Base-by-base conservation (phyloP, 2,113 vertebrate genomes). In the Amia ocellicauda region DNA sequence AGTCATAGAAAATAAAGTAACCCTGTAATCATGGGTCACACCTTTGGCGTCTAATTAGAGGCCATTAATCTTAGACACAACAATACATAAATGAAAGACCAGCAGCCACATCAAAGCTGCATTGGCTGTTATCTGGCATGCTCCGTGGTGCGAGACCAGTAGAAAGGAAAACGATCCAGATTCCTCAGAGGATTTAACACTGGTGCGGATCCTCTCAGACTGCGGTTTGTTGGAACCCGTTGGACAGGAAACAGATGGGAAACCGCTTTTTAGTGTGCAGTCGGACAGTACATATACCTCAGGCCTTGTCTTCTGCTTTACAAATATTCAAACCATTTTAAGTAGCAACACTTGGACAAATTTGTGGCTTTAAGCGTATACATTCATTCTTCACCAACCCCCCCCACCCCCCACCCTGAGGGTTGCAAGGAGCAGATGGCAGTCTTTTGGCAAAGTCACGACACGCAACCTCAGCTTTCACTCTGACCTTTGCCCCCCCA, bases 21-120 rank as follows among this genome's bases (percentile, higher is more conserved):
- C 5, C 5, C 5, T 36, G 11, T 36, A 36, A 36, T 36, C 11
- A 36, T 5, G 31, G 31, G 11, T 36, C 31, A 7, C 1, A n/a
- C n/a, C 11, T 7, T 36, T 11, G 5, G 31, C 11, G 31, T 11
- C 31, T 36, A 36, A 36, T 2, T 36, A 36, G 5, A 26, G 51
- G 52, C 53, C 36, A 19, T 56, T 56, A 53, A 45, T 16, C 14
- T 16, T 57, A 26, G 10, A 36, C 5, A 36, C 31, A 36, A 58
- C 28, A 24, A 10, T 17, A 66, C 22, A 47, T 11, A 47, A 31
- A 64, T 66, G 50, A 40, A 58, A 47, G 31, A 36, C 45, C 40
- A 57, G 45, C 52, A 51, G 26, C 28, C 49, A 40, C 19, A 57
- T 47, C n/a, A n/a, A 49, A 66, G 40, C 24, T 10, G 50, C 42